A percentile compares a stretch with the other conserved stretches of the same genome.
These are phyloP conservation scores for Hyaena hyaena DNA, from an alignment of 2,113 vertebrate species.

Conservation along the genomic window DNA sequence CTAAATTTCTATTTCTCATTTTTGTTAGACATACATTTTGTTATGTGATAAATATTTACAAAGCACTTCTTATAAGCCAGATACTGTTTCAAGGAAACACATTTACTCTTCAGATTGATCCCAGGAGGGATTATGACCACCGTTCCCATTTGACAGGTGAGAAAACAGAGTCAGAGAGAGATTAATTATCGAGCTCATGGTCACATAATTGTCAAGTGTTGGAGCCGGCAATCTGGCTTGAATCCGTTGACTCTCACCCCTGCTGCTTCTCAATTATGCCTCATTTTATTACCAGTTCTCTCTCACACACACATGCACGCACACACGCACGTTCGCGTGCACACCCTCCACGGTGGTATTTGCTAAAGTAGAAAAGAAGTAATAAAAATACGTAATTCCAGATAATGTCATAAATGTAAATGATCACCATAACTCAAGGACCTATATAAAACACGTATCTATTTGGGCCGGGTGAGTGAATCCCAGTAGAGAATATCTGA, in stretches of 20 bases:
- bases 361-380: background rate
- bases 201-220: background rate
- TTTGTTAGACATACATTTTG: background rate
- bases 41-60: constrained; percentile 24
- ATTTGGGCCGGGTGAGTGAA: background rate
- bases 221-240: background rate
- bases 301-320: background rate
- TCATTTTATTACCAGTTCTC: background rate
- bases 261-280: background rate
- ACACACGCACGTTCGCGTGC: background rate
- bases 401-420: background rate
- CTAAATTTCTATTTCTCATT: constrained; percentile 7
- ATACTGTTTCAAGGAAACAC: background rate
- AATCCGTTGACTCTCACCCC: background rate
- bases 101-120: background rate
- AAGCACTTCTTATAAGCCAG: background rate
- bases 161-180: constrained; percentile 20
- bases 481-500: background rate
- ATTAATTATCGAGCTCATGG: background rate
- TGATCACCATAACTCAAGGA: background rate
- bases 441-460: background rate
- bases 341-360: background rate
- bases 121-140: background rate
- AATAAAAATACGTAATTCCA: background rate
- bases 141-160: background rate